Conservation (phyloP, 2,113 vertebrate species). For the Apteryx mantelli region DNA sequence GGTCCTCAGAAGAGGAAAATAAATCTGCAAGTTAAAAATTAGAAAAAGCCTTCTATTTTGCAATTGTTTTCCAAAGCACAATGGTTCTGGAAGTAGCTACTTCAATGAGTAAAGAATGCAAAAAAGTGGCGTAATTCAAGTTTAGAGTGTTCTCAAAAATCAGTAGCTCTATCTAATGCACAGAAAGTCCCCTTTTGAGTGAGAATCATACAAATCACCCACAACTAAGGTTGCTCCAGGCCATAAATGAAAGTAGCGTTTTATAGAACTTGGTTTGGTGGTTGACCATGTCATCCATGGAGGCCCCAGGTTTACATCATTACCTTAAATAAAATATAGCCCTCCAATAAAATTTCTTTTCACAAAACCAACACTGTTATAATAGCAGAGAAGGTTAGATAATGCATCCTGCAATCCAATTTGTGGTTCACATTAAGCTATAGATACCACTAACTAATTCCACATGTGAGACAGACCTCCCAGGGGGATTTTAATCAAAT, state of each 20-base stretch:
- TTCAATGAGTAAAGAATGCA: not conserved
- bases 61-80: not conserved
- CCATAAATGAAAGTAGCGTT: not conserved
- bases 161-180: conserved; percentile 3
- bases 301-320: conserved; percentile 1
- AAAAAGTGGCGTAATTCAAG: not conserved
- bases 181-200: not conserved
- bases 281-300: not conserved
- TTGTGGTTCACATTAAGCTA: conserved; percentile 23
- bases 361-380: conserved; percentile 3
- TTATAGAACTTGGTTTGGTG: conserved; percentile 1
- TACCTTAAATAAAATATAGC: conserved; percentile 34
- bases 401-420: conserved; percentile 25
- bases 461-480: conserved; percentile 31
- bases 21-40: not conserved
- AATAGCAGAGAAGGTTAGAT: conserved; percentile 30
- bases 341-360: conserved; percentile 20
- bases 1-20: not conserved
- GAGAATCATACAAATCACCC: not conserved
- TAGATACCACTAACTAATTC: conserved; percentile 49
- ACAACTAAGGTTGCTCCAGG: not conserved
- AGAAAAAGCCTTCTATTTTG: not conserved
- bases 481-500: not conserved
- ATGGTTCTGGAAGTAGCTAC: not conserved
- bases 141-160: conserved; percentile 11